Percentiles rank a stretch among this genome's conserved stretches.
These are phyloP conservation scores for Phrynocephalus forsythii DNA, from an alignment of 2,797 vertebrate species.

Conservation along the genomic window DNA sequence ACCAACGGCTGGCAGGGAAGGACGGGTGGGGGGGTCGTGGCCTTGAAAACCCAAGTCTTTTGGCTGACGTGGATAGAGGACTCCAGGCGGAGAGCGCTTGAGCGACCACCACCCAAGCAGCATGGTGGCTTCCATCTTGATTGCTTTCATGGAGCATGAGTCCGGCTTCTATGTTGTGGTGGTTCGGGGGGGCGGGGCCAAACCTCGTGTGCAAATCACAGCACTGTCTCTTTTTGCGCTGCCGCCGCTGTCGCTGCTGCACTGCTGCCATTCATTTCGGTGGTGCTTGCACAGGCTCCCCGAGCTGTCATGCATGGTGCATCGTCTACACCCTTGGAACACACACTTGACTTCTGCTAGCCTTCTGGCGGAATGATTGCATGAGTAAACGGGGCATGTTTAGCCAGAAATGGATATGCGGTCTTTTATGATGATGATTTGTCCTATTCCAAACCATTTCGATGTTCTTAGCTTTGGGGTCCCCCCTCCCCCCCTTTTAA, in stretches of 20 bases:
- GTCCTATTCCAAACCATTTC: conserved; percentile 49
- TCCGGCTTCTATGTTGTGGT: background rate
- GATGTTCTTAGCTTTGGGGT: conserved; percentile 58
- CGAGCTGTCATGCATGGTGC: conserved; percentile 32
- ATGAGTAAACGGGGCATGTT: conserved; percentile 49
- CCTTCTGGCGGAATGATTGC: conserved; percentile 35
- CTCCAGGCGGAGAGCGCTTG: too few species aligned
- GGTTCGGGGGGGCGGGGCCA: background rate
- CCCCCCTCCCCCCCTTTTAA: conserved; percentile 44
- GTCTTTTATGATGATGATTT: conserved; percentile 22
- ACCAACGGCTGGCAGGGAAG: background rate
- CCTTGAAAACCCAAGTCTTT: background rate
- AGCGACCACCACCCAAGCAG: background rate
- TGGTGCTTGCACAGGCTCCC: conserved; percentile 18
- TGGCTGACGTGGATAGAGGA: background rate
- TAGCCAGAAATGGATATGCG: background rate
- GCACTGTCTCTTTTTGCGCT: background rate
- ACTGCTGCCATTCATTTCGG: conserved; percentile 9
- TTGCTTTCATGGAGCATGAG: background rate
- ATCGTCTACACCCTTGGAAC: conserved; percentile 21
- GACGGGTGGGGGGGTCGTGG: too few species aligned
- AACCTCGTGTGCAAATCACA: background rate
- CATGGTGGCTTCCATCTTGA: background rate
- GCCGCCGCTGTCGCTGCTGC: background rate
- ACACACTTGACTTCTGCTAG: conserved; percentile 31